Conservation (phyloP, 2,888 invertebrate genomes). For the Parelbella ahira region DNA sequence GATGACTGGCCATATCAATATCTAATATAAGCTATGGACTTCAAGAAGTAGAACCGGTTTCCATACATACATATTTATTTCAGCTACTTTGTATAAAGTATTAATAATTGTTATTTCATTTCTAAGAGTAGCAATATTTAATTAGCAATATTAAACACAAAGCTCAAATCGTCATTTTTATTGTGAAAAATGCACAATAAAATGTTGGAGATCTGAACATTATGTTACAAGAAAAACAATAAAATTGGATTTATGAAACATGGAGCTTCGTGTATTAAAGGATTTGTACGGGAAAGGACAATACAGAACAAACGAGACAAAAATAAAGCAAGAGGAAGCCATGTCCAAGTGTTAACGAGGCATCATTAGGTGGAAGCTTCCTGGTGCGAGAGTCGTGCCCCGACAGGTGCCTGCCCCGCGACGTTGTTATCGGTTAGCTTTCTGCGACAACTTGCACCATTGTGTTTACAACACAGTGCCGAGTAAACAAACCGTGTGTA, state of each 20-base stretch:
- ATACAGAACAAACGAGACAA: conserved; percentile 13
- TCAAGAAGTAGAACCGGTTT: too few relatives aligned
- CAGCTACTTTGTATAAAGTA: too few relatives aligned
- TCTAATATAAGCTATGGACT: too few relatives aligned
- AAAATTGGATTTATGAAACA: conserved; percentile 1
- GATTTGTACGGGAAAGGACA: conserved; percentile 9
- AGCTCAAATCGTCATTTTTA: too few relatives aligned
- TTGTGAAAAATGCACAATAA: too few relatives aligned
- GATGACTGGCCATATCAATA: too few relatives aligned
- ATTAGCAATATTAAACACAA: too few relatives aligned
- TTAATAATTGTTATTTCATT: too few relatives aligned
- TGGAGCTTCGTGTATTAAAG: neutral
- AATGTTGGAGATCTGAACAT: too few relatives aligned
- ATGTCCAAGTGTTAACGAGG: conserved; percentile 26
- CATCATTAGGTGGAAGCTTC: conserved; percentile 23
- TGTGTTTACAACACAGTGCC: conserved; percentile 31
- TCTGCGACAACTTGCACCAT: conserved; percentile 37
- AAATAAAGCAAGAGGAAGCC: conserved; percentile 18
- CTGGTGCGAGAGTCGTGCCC: conserved; percentile 10
- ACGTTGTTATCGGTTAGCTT: conserved; percentile 29
- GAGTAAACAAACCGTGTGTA: conserved; percentile 44
- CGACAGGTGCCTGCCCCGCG: conserved; percentile 12
- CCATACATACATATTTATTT: too few relatives aligned
- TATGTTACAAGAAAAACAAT: neutral
- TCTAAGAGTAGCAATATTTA: too few relatives aligned